phyloP scores from a whole-genome alignment of 1,140 invertebrate species.

The Pentalonia nigronervosa region DNA sequence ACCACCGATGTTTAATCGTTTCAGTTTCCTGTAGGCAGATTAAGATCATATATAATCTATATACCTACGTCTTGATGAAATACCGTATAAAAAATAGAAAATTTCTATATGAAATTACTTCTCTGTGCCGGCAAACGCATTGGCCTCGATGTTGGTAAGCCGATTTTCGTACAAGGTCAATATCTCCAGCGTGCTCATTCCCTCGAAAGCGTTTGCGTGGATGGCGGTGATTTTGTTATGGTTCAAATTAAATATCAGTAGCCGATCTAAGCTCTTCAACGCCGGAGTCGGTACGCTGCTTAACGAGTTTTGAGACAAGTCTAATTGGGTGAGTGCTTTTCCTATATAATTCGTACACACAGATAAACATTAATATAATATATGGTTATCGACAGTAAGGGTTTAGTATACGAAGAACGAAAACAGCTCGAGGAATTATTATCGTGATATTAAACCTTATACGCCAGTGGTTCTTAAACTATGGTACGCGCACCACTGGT shows the following conservation, averaged over 20 bases:
- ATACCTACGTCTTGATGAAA: background rate
- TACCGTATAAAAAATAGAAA: too few relatives aligned
- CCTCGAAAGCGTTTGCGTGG: slow-evolving; percentile 80
- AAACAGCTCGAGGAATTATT: too few relatives aligned
- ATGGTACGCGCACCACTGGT: too few relatives aligned
- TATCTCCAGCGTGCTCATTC: slow-evolving; percentile 84
- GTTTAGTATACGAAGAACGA: background rate
- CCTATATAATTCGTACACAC: slow-evolving; percentile 66
- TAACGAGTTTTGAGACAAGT: slow-evolving; percentile 82
- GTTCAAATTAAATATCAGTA: slow-evolving; percentile 88
- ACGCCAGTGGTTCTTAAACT: too few relatives aligned
- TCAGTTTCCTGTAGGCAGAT: slow-evolving; percentile 74
- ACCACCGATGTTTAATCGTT: slow-evolving; percentile 84
- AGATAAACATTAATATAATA: background rate
- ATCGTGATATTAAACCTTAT: too few relatives aligned
- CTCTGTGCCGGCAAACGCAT: slow-evolving; percentile 84
- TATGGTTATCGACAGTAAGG: background rate
- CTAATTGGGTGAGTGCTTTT: slow-evolving; percentile 81
- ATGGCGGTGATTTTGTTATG: slow-evolving; percentile 84
- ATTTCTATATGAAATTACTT: slow-evolving; percentile 71
- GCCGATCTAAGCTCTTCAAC: slow-evolving; percentile 78
- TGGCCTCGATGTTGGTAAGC: slow-evolving; percentile 77
- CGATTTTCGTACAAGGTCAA: slow-evolving; percentile 88
- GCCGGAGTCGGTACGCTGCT: slow-evolving; percentile 80
- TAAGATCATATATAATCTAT: background rate